Conservation (phyloP, 2,113 vertebrate species). For the Rhea pennata region DNA sequence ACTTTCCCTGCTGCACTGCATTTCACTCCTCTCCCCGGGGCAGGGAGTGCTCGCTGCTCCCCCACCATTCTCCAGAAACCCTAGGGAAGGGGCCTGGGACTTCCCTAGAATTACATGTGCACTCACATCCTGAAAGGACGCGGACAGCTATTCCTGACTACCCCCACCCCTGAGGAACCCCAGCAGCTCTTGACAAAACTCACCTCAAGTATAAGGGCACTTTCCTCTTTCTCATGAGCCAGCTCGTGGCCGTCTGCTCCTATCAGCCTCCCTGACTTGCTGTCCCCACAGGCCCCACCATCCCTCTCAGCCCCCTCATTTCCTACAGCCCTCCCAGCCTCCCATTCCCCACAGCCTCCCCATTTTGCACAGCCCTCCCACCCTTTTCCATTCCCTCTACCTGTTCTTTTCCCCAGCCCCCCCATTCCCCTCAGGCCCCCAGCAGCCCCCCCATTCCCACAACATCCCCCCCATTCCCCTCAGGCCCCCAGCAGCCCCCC, state of each 20-base stretch:
- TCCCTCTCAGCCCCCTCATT: not conserved
- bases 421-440: not conserved
- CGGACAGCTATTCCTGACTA: not conserved
- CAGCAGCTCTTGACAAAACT: not conserved
- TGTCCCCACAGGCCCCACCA: too few species aligned
- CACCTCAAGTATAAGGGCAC: not conserved
- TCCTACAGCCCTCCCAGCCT: too few species aligned
- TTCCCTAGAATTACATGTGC: not conserved
- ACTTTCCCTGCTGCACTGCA: not conserved
- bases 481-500: too few species aligned
- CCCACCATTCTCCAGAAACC: not conserved
- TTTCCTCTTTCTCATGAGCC: not conserved
- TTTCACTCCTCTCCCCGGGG: not conserved
- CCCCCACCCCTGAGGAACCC: not conserved
- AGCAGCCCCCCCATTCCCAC: too few species aligned
- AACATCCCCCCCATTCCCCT: not conserved
- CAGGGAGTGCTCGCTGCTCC: not conserved
- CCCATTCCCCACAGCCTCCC: not conserved
- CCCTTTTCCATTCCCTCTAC: not conserved
- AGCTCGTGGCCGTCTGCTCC: too few species aligned
- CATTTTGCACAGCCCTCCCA: not conserved
- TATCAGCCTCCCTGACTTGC: not conserved
- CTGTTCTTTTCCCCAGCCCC: too few species aligned
- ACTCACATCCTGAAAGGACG: too few species aligned
- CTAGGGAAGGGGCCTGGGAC: not conserved